Base-by-base conservation (phyloP, 2,888 invertebrate genomes). In the Oxytorus armatus region DNA sequence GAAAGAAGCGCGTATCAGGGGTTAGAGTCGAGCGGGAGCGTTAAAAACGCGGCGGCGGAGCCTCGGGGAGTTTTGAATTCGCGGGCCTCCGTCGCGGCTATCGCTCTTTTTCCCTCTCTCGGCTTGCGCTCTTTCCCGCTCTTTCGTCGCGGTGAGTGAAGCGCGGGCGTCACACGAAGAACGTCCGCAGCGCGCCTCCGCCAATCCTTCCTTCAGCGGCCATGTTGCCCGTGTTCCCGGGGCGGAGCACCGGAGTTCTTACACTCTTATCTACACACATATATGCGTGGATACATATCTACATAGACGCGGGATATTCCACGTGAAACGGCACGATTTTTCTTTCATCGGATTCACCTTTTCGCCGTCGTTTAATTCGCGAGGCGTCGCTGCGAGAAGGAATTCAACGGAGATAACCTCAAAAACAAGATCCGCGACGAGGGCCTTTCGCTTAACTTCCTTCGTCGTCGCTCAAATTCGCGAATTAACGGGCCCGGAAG, bases 121-220 rank as follows among this genome's bases (percentile, higher is more conserved):
- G 14, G 4, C 23, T 11, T 36, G 5, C 29, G 25, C 66, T 47
- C 33, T 57, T 49, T 68, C 11, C 59, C 14, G 44, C 57, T 68
- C 74, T 75, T 77, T 63, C 61, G 72, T 63, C 36, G 36, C 36
- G 55, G 44, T 88, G 91, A 91, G 90, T 91, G 91, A 91, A 90
- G 90, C 88, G 89, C 89, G 90, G 89, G 89, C 91, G 90, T 90
- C 90, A 91, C 89, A 29, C 29, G 29, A 90, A 85, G 88, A 89
- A 74, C 89, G 88, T 88, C 89, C 57, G 92, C 84, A 86, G 93
- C 92, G 85, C 87, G 94, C 91, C 92, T 94, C 94, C 78, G 93
- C 94, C 88, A 94, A 94, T 93, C 94, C 94, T 89, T 94, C 94
- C 89, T 94, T 94, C 84, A 94, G 92, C 86, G 94, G 91, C 94